A percentile compares a stretch with the other conserved stretches of the same genome.
Conservation (phyloP, 1,140 invertebrate species). For the Luehdorfia chinensis region DNA sequence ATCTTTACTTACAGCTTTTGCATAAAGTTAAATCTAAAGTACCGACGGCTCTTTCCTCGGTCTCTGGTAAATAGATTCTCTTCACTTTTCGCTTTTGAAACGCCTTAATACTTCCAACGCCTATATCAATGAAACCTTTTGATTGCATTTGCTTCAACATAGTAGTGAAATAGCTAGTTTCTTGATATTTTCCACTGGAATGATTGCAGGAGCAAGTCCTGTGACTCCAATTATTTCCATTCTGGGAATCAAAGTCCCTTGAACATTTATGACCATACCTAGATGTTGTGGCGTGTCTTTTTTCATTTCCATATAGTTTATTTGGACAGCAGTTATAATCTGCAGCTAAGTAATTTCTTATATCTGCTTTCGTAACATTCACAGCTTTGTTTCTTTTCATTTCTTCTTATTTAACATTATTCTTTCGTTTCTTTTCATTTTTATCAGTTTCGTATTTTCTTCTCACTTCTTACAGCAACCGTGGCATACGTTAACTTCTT, state of each 20-base stretch:
- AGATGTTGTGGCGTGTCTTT: not conserved
- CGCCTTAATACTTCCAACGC: conserved; percentile 40
- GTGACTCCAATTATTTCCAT: conserved; percentile 32
- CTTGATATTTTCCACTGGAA: conserved; percentile 18
- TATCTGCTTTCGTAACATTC: conserved; percentile 30
- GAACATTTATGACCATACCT: conserved; percentile 7
- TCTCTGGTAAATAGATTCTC: conserved; percentile 46
- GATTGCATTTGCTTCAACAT: conserved; percentile 23
- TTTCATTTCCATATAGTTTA: conserved; percentile 8
- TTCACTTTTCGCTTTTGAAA: conserved; percentile 36
- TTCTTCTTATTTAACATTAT: conserved; percentile 63
- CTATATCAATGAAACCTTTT: conserved; percentile 37
- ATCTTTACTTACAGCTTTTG: conserved; percentile 31
- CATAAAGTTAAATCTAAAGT: conserved; percentile 30
- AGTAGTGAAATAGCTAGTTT: conserved; percentile 29
- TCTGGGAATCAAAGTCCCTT: conserved; percentile 40
- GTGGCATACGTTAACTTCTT: not conserved
- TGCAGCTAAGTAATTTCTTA: conserved; percentile 16
- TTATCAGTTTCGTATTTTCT: not conserved
- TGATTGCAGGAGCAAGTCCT: conserved; percentile 38
- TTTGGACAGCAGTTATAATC: conserved; percentile 24
- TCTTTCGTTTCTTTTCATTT: conserved; percentile 26
- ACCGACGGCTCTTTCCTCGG: conserved; percentile 39
- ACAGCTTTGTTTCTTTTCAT: conserved; percentile 52
- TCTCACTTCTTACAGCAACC: no score